A percentile compares a stretch with the other conserved stretches of the same genome.
These are phyloP conservation scores for Diceros bicornis DNA, from an alignment of 2,797 vertebrate genomes.

Conservation along the genomic window DNA sequence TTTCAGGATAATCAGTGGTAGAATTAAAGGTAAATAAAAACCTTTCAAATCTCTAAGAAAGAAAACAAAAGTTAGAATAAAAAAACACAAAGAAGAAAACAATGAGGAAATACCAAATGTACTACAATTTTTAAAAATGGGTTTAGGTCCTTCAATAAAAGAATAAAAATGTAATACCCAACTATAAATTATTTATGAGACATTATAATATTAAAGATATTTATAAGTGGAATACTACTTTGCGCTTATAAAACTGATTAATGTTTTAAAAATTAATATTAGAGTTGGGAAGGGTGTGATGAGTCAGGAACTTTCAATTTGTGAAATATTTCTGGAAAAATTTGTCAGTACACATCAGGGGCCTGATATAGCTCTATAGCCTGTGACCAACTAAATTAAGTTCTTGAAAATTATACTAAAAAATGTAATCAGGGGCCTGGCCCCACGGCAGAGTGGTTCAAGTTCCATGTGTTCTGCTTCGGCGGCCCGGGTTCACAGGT, in stretches of 20 bases:
- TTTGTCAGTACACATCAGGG: neutral
- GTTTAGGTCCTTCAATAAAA: neutral
- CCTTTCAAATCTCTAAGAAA: slow-evolving; percentile 21
- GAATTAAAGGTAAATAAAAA: slow-evolving; percentile 22
- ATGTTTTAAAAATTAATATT: slow-evolving; percentile 45
- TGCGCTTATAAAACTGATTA: neutral
- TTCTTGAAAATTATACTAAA: slow-evolving; percentile 26
- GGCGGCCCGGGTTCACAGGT: no score
- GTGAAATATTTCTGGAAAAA: slow-evolving; percentile 36
- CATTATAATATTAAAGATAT: neutral
- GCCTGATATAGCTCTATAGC: neutral
- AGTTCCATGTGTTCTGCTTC: no score
- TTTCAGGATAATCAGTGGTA: neutral
- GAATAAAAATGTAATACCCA: neutral
- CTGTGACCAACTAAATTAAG: neutral
- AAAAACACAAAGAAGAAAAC: neutral
- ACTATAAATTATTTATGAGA: neutral
- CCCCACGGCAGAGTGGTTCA: no score
- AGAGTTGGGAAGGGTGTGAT: neutral
- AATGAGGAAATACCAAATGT: neutral
- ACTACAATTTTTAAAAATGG: neutral
- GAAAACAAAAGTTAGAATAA: neutral
- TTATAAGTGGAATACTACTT: neutral
- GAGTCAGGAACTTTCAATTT: neutral
- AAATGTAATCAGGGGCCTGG: neutral